A percentile compares a stretch with the other conserved stretches of the same genome.
Conservation (phyloP, 2,888 invertebrate species). For the Parochlus steinenii region DNA sequence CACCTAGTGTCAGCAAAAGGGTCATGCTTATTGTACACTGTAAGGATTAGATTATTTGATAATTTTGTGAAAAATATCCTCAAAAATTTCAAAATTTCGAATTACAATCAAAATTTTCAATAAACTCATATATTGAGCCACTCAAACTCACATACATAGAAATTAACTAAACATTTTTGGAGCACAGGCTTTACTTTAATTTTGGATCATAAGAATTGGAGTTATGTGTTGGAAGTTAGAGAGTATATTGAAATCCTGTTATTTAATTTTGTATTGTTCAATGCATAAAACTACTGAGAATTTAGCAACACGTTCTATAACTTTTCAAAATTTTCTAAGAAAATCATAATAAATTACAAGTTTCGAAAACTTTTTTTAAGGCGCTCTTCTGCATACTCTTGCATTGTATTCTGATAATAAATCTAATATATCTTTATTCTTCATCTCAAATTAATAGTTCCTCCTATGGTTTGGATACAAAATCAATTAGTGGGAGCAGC, state of each 20-base stretch:
- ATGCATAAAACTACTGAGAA: slow-evolving; percentile 5
- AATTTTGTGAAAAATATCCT: background rate
- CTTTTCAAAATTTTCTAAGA: background rate
- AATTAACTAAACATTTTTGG: no score
- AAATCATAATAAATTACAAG: background rate
- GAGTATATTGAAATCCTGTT: no score
- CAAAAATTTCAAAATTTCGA: background rate
- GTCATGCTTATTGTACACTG: slow-evolving; percentile 71
- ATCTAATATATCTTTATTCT: no score
- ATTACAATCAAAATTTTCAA: background rate
- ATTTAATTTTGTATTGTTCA: no score
- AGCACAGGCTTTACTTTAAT: no score
- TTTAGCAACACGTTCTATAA: background rate
- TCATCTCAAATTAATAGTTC: slow-evolving; percentile 33
- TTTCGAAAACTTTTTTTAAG: background rate
- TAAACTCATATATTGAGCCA: background rate
- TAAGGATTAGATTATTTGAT: slow-evolving; percentile 33
- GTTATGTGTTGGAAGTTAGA: no score
- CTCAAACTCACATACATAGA: no score
- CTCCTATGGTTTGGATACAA: slow-evolving; percentile 56
- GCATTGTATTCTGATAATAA: background rate
- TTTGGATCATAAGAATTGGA: no score
- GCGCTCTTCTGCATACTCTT: slow-evolving; percentile 3
- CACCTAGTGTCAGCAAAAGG: slow-evolving; percentile 62
- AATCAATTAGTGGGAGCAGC: slow-evolving; percentile 55